Evolutionary conservation across 1,140 invertebrate species (phyloP).

Genomic region (Argopecten irradians): DNA sequence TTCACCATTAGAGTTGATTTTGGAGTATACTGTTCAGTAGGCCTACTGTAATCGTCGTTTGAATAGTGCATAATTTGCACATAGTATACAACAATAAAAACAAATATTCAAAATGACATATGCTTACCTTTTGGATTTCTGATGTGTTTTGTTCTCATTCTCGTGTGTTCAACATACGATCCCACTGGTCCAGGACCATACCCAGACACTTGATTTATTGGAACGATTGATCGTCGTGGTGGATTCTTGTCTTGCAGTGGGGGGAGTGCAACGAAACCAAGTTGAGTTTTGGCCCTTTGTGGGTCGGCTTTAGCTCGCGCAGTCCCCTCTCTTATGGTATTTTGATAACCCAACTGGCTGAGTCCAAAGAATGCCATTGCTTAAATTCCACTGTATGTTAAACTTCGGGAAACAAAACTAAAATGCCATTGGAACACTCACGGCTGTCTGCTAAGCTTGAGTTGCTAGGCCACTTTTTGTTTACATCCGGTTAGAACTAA

Average conservation of each 20-base stretch:
- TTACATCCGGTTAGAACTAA: constrained; percentile 37
- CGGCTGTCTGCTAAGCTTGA: constrained; percentile 41
- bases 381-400: background rate
- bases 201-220: constrained; percentile 68
- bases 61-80: background rate
- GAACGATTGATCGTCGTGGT: constrained; percentile 64
- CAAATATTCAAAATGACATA: background rate
- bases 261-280: constrained; percentile 68
- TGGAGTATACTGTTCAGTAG: too few relatives aligned
- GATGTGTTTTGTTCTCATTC: constrained; percentile 72
- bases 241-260: constrained; percentile 66
- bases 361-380: constrained; percentile 75
- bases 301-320: constrained; percentile 62
- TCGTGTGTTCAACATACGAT: constrained; percentile 70
- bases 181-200: constrained; percentile 72
- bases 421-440: background rate
- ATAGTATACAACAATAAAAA: constrained; percentile 19
- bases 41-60: too few relatives aligned
- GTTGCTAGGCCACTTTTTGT: constrained; percentile 52
- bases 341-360: constrained; percentile 74
- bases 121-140: constrained; percentile 68
- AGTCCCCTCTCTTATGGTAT: constrained; percentile 69
- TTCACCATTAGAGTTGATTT: too few relatives aligned
- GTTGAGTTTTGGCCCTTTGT: constrained; percentile 62
- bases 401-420: background rate